phyloP scores from a whole-genome alignment of 2,797 vertebrate species.

The Rhadinocentrus ornatus region DNA sequence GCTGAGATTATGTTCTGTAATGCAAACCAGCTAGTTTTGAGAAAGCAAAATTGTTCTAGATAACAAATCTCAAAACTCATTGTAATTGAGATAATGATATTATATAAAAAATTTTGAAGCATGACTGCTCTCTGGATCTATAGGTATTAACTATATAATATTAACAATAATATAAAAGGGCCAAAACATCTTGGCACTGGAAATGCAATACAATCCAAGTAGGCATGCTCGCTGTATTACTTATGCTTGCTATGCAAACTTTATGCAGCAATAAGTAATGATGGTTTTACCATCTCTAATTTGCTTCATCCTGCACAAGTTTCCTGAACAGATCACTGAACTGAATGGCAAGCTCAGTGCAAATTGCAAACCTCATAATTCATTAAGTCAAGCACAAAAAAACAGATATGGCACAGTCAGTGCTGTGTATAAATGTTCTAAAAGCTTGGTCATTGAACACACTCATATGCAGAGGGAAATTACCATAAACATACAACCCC shows the following conservation, averaged over 20 bases:
- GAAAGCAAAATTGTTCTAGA: too few relatives aligned
- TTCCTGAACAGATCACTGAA: conserved; percentile 2
- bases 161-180: not conserved
- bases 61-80: too few relatives aligned
- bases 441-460: not conserved
- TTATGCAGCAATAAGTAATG: not conserved
- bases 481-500: not conserved
- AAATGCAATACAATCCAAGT: not conserved
- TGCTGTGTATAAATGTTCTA: not conserved
- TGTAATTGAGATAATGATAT: too few relatives aligned
- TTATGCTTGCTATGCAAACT: not conserved
- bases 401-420: not conserved
- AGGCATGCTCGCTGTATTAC: not conserved
- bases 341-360: not conserved
- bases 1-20: too few relatives aligned
- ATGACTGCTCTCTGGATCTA: too few relatives aligned
- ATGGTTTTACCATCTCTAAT: not conserved
- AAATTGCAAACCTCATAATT: not conserved
- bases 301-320: not conserved
- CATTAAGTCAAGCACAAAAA: not conserved
- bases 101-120: too few relatives aligned
- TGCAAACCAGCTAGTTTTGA: too few relatives aligned
- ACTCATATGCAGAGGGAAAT: not conserved
- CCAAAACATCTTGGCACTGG: not conserved
- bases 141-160: too few relatives aligned